phyloP scores from a whole-genome alignment of 1,140 invertebrate genomes.

The Drosophila bocki region DNA sequence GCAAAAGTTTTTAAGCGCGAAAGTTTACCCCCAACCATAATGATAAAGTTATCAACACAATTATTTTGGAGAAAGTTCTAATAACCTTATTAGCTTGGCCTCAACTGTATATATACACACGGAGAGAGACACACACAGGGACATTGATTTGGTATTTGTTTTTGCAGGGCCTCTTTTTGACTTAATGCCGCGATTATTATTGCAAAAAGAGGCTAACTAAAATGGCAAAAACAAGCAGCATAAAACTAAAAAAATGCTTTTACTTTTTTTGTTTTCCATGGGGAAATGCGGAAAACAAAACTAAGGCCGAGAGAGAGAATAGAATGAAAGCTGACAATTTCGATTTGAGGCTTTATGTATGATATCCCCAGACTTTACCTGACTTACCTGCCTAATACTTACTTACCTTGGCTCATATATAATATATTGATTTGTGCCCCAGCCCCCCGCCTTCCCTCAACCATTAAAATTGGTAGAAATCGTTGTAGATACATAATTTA shows the following conservation, averaged over 20 bases:
- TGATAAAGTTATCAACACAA: constrained; percentile 13
- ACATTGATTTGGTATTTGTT: constrained; percentile 72
- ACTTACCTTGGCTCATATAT: background rate
- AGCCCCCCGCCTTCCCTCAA: background rate
- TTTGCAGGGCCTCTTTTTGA: constrained; percentile 44
- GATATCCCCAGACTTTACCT: constrained; percentile 3
- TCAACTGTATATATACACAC: background rate
- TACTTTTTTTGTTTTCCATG: background rate
- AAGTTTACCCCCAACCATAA: no score
- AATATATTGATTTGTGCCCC: constrained; percentile 36
- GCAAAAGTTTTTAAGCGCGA: constrained; percentile 8
- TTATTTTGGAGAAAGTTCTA: constrained; percentile 14
- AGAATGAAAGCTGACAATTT: constrained; percentile 40
- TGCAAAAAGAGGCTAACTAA: constrained; percentile 47
- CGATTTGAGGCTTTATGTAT: constrained; percentile 19
- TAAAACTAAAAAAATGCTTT: constrained; percentile 52
- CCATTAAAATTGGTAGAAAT: constrained; percentile 46
- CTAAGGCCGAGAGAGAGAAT: background rate
- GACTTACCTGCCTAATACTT: constrained; percentile 4
- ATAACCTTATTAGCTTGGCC: constrained; percentile 20
- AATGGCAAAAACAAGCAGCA: constrained; percentile 26
- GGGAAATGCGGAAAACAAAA: constrained; percentile 10
- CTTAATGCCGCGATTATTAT: constrained; percentile 66
- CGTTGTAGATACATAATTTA: constrained; percentile 54
- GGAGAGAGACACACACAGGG: constrained; percentile 21